Conservation (phyloP, 1,140 invertebrate species). For the Listronotus bonariensis region DNA sequence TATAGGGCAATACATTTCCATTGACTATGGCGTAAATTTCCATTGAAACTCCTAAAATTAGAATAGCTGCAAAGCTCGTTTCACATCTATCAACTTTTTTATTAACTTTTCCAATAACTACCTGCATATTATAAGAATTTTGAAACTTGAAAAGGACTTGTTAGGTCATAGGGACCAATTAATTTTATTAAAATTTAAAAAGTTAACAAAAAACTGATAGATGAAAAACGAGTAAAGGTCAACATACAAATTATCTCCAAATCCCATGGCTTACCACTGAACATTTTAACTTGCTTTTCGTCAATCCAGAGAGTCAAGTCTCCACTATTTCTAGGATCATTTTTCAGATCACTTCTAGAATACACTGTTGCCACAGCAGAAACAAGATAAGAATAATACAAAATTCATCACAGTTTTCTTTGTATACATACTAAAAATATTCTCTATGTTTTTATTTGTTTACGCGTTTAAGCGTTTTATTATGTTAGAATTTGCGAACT, state of each 20-base stretch:
- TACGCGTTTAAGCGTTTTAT: too few relatives aligned
- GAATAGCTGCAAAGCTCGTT: constrained; percentile 5
- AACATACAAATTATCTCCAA: neutral
- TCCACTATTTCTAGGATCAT: constrained; percentile 56
- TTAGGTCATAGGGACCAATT: too few relatives aligned
- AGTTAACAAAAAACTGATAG: neutral
- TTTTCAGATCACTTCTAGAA: constrained; percentile 51
- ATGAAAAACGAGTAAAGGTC: neutral
- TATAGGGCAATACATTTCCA: constrained; percentile 80
- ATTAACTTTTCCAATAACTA: constrained; percentile 12
- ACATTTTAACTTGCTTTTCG: constrained; percentile 85
- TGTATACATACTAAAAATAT: constrained; percentile 33
- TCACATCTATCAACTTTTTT: constrained; percentile 9
- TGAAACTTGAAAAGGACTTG: too few relatives aligned
- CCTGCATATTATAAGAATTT: neutral
- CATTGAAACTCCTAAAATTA: constrained; percentile 74
- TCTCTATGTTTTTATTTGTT: too few relatives aligned
- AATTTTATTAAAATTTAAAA: too few relatives aligned
- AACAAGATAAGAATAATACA: constrained; percentile 33
- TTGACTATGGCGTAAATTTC: constrained; percentile 87
- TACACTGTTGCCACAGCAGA: constrained; percentile 23
- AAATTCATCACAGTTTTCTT: constrained; percentile 39
- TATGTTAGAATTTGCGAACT: neutral
- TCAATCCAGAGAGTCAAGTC: constrained; percentile 87
- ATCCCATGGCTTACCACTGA: constrained; percentile 71